Base-by-base conservation (phyloP, 2,113 vertebrate genomes). In the Apteryx owenii region DNA sequence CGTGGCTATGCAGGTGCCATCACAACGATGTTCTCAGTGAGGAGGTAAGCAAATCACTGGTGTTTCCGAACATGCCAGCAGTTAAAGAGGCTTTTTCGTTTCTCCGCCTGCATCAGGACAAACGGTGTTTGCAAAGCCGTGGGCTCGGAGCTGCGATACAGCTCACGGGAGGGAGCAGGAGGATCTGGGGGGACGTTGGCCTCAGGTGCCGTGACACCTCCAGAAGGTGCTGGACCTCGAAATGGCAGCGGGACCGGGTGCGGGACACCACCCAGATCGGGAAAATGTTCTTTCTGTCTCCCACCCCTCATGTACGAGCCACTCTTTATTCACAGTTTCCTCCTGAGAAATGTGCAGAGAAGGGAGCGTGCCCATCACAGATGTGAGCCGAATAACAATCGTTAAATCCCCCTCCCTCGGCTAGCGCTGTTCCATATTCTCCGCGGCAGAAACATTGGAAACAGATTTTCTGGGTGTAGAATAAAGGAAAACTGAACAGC, bases 341-440 rank as follows among this genome's bases (percentile, higher is more conserved):
- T 97, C 97, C 20, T 81, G 96, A 97, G 96, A 96, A 96, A 98
- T 97, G 90, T 68, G 90, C 90, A 87, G 78, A 91, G 79, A 68
- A 95, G 79, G 84, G 94, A 98, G 33, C 31, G 79, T 75, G 95
- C 77, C 69, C 97, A 85, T 64, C 31, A 20, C 76, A 48, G 91
- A 95, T 93, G 94, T 97, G 96, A 97, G 88, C 77, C 71, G 96
- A 97, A 97, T 97, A 98, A 95, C 90, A 97, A 97, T 96, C 12
- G 4, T 25, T 5, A 88, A 86, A 81, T 83, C 93, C 85, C 62
- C 51, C 80, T 65, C 85, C n/a, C 97, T 81, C 80, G 89, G 79
- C 54, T 81, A 73, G 80, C 53, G 79, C 96, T 94, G 93, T 93
- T 97, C 90, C 51, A 42, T 93, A 95, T 95, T 96, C 89, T 96